Percentiles rank a stretch among this genome's conserved stretches.
These are phyloP conservation scores for Drosophila ambigua DNA, from an alignment of 1,140 invertebrate species.

Conservation along the genomic window DNA sequence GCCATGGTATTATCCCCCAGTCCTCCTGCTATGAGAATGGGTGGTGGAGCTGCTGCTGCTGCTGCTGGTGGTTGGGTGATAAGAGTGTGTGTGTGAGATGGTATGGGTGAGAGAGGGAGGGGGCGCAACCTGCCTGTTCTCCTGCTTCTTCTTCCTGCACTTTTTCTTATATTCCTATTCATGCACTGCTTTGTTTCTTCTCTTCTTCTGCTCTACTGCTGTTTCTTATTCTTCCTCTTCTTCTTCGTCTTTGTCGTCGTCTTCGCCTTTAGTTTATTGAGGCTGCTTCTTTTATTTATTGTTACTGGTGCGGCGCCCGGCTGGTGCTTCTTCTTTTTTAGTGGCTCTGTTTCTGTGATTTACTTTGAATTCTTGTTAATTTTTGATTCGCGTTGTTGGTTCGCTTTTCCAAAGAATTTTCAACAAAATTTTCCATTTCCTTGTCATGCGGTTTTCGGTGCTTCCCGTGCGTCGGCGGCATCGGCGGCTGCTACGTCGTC, in stretches of 20 bases:
- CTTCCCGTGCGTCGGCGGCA: conserved; percentile 43
- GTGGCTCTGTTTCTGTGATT: conserved; percentile 35
- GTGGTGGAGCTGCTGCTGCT: conserved; percentile 10
- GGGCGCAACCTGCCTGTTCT: conserved; percentile 5
- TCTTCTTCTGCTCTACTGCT: background rate
- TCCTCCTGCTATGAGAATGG: conserved; percentile 8
- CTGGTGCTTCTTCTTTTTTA: conserved; percentile 25
- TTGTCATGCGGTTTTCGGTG: conserved; percentile 59
- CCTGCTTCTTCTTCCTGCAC: background rate
- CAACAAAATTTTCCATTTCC: conserved; percentile 48
- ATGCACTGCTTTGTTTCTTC: too few relatives aligned
- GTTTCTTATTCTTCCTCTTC: background rate
- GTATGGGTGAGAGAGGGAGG: too few relatives aligned
- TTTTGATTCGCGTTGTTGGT: conserved; percentile 30
- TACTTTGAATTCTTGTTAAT: conserved; percentile 33
- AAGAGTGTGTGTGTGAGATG: too few relatives aligned
- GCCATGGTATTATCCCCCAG: conserved; percentile 45
- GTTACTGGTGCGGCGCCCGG: too few relatives aligned
- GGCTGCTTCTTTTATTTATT: conserved; percentile 19
- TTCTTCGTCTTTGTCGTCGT: background rate
- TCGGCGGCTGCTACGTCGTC: conserved; percentile 28
- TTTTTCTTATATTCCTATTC: conserved; percentile 1
- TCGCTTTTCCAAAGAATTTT: conserved; percentile 5
- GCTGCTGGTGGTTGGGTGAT: conserved; percentile 6
- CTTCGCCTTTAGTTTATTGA: conserved; percentile 1